phyloP scores from a whole-genome alignment of 2,113 vertebrate genomes.

The Ochotona princeps region DNA sequence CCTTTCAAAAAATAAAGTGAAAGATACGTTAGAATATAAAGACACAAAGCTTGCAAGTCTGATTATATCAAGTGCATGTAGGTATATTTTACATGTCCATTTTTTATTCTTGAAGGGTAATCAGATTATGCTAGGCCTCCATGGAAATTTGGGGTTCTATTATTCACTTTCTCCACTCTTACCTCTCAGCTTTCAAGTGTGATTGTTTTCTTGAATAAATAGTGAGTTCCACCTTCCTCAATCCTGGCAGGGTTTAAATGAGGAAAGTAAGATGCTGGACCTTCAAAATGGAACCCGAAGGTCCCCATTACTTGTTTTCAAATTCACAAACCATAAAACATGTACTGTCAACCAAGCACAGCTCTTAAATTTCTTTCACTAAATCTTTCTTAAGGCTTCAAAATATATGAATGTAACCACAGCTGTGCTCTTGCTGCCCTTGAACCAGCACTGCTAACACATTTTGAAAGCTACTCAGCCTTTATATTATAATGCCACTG shows the following conservation, averaged over 20 bases:
- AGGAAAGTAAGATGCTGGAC: neutral
- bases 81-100: neutral
- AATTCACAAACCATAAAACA: neutral
- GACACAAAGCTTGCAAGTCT: neutral
- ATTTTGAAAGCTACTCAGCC: no score
- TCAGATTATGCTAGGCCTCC: neutral
- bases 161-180: neutral
- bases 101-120: neutral
- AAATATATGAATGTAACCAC: no score
- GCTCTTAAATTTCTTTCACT: no score
- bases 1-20: no score
- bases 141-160: neutral
- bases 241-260: neutral
- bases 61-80: neutral
- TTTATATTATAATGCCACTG: no score
- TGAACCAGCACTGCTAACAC: no score
- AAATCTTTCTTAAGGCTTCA: no score
- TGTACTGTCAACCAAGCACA: no score
- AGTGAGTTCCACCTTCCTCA: neutral
- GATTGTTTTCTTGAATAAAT: neutral
- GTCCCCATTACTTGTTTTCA: neutral
- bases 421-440: no score
- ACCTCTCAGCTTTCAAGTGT: neutral
- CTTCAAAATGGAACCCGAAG: neutral
- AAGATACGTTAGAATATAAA: neutral